Evolutionary conservation across 2,888 invertebrate genomes (phyloP).

Genomic region (Limnephilus marmoratus): DNA sequence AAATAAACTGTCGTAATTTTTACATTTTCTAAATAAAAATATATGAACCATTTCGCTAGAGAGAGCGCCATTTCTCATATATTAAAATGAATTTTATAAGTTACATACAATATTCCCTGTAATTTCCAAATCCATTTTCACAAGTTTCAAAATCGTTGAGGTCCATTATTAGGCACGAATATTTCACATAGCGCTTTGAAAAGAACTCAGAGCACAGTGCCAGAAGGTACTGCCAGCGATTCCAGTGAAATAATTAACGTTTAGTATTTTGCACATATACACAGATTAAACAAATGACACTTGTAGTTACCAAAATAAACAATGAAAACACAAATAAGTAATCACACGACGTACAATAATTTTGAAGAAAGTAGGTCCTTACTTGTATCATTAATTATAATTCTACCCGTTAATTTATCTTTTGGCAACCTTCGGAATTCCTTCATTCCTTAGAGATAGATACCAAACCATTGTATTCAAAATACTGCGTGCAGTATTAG

Average conservation of each 20-base stretch:
- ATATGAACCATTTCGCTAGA: no score
- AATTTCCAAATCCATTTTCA: neutral
- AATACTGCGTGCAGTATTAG: constrained; percentile 5
- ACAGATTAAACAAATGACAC: neutral
- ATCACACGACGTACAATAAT: neutral
- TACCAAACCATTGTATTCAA: neutral
- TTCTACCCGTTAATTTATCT: neutral
- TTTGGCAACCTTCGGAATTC: neutral
- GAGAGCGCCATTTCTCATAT: no score
- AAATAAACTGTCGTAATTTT: no score
- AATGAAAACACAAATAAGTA: neutral
- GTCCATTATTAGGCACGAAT: no score
- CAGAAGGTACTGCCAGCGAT: neutral
- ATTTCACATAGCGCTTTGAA: neutral
- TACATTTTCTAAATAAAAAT: no score
- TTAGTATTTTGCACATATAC: neutral
- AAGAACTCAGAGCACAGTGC: neutral
- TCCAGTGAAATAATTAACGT: neutral
- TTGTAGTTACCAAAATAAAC: neutral
- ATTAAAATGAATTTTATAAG: neutral
- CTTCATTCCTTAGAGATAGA: neutral
- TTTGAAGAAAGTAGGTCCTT: neutral
- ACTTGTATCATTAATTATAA: neutral
- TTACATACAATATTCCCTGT: neutral
- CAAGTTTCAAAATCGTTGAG: no score